These are phyloP conservation scores for Hyposoter dolosus DNA, from an alignment of 2,888 invertebrate genomes.

Conservation along the genomic window DNA sequence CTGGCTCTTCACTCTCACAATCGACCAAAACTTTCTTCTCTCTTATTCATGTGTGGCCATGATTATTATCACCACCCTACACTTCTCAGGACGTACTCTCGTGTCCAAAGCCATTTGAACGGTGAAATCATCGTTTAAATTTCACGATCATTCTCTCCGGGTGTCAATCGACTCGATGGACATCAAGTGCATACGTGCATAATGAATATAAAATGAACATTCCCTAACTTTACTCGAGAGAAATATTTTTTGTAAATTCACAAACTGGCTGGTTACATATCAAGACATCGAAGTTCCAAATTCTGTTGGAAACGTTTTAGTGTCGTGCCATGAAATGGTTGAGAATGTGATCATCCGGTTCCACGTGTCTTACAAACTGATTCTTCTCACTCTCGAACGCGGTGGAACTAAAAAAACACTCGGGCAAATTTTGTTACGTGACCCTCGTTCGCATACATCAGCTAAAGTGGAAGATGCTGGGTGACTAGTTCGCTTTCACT, in stretches of 20 bases:
- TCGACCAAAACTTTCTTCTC: slow-evolving; percentile 78
- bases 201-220: background rate
- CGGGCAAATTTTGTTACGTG: slow-evolving; percentile 12
- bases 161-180: background rate
- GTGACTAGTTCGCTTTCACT: slow-evolving; percentile 52
- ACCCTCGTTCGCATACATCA: background rate
- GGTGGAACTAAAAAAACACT: slow-evolving; percentile 6
- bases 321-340: background rate
- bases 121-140: slow-evolving; percentile 66
- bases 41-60: slow-evolving; percentile 66
- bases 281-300: background rate
- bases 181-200: background rate
- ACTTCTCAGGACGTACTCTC: background rate
- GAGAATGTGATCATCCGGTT: background rate
- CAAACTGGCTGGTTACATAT: background rate
- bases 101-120: background rate
- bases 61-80: slow-evolving; percentile 17
- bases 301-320: background rate
- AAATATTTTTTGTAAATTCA: background rate
- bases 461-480: slow-evolving; percentile 30
- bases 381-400: slow-evolving; percentile 20
- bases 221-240: background rate
- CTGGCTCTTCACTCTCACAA: slow-evolving; percentile 17
- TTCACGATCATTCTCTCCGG: slow-evolving; percentile 26
- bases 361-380: background rate